Percentiles rank a stretch among this genome's conserved stretches.
Evolutionary conservation across 2,888 invertebrate genomes (phyloP).

Genomic region (Candidula unifasciata): DNA sequence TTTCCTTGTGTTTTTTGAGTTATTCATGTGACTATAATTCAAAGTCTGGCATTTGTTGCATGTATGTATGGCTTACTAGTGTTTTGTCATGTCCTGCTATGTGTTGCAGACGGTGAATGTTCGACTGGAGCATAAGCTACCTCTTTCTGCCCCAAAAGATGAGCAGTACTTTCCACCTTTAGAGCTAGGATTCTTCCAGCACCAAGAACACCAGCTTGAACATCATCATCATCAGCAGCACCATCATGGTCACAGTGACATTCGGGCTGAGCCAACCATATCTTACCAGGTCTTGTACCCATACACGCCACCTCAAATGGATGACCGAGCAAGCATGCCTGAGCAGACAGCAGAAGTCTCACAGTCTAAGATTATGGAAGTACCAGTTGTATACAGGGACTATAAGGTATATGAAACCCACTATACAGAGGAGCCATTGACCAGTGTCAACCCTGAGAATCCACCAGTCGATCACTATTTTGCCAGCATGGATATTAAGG

Average conservation of each 20-base stretch:
- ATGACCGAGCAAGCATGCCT: neutral
- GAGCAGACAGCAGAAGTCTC: neutral
- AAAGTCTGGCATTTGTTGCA: neutral
- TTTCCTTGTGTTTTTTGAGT: neutral
- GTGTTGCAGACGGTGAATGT: slow-evolving; percentile 55
- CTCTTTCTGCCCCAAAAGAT: slow-evolving; percentile 23
- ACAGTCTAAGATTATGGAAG: slow-evolving; percentile 41
- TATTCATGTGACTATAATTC: neutral
- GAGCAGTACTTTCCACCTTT: neutral
- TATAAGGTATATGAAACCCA: slow-evolving; percentile 58
- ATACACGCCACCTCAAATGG: slow-evolving; percentile 57
- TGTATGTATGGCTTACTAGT: neutral
- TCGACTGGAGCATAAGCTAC: slow-evolving; percentile 44
- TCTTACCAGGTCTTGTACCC: slow-evolving; percentile 59
- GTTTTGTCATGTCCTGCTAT: slow-evolving; percentile 44
- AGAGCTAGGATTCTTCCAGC: neutral
- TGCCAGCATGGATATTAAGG: slow-evolving; percentile 24
- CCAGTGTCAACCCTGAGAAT: slow-evolving; percentile 55
- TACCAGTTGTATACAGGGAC: slow-evolving; percentile 52
- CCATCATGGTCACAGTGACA: slow-evolving; percentile 40
- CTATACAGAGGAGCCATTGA: slow-evolving; percentile 63
- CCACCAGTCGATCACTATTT: slow-evolving; percentile 49
- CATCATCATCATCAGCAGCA: neutral
- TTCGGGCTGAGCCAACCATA: slow-evolving; percentile 36
- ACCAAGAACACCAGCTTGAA: slow-evolving; percentile 6